These are phyloP conservation scores for Drosophila erecta DNA, from an alignment of 1,140 invertebrate species.

Conservation along the genomic window DNA sequence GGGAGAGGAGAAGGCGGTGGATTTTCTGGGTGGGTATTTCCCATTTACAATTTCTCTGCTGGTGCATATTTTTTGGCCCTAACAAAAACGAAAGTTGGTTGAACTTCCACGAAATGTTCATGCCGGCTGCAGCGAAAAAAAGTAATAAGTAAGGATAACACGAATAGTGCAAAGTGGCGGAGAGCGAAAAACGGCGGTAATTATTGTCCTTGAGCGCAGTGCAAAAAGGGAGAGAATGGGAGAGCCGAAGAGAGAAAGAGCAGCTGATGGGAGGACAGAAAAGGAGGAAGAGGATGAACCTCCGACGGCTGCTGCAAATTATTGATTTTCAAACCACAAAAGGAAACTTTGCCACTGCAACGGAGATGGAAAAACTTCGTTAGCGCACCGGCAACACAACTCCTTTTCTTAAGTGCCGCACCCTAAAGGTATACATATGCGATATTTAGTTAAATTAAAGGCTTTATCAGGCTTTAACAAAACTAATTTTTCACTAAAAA, in stretches of 20 bases:
- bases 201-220: slow-evolving; percentile 65
- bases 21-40: slow-evolving; percentile 23
- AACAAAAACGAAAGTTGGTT: slow-evolving; percentile 82
- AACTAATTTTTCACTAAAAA: neutral
- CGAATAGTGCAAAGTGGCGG: slow-evolving; percentile 61
- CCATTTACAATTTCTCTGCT: slow-evolving; percentile 35
- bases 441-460: neutral
- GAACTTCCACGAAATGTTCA: slow-evolving; percentile 64
- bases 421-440: slow-evolving; percentile 18
- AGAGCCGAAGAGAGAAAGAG: slow-evolving; percentile 21
- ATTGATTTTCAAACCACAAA: slow-evolving; percentile 68
- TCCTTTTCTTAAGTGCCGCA: slow-evolving; percentile 33
- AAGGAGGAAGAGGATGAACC: slow-evolving; percentile 19
- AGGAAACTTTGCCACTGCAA: slow-evolving; percentile 42
- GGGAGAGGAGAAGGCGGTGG: slow-evolving; percentile 10
- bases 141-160: slow-evolving; percentile 22
- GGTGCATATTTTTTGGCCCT: slow-evolving; percentile 65
- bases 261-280: slow-evolving; percentile 20
- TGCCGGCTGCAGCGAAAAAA: slow-evolving; percentile 19
- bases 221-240: slow-evolving; percentile 8
- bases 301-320: slow-evolving; percentile 63
- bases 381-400: slow-evolving; percentile 10
- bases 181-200: slow-evolving; percentile 46
- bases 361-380: slow-evolving; percentile 37
- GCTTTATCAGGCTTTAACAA: neutral